Conservation (phyloP, 2,888 invertebrate species). For the Hypsopygia costalis region DNA sequence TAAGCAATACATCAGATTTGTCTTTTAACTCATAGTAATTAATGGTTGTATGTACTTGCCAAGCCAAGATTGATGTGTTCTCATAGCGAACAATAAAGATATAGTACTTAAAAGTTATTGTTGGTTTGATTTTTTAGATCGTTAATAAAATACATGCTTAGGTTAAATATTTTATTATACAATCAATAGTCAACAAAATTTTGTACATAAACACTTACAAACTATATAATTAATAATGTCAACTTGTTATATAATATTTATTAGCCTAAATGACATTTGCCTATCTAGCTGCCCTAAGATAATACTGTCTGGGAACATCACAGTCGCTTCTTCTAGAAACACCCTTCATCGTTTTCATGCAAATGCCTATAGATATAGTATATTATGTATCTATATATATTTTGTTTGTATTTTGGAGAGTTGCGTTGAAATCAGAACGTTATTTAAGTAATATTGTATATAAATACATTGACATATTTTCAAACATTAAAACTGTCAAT, state of each 20-base stretch:
- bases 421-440: too few relatives aligned
- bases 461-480: too few relatives aligned
- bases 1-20: too few relatives aligned
- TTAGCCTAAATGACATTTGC: conserved; percentile 13
- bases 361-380: too few relatives aligned
- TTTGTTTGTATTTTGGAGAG: too few relatives aligned
- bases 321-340: conserved; percentile 42
- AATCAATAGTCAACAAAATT: conserved; percentile 40
- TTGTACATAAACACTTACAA: conserved; percentile 50
- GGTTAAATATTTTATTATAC: conserved; percentile 14
- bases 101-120: too few relatives aligned
- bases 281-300: conserved; percentile 38
- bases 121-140: too few relatives aligned
- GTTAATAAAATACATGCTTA: neutral
- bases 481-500: too few relatives aligned
- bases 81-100: conserved; percentile 8
- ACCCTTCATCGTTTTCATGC: conserved; percentile 12
- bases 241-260: conserved; percentile 13
- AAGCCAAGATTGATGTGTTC: conserved; percentile 4
- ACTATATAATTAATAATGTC: conserved; percentile 16
- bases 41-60: neutral
- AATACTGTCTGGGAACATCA: conserved; percentile 71
- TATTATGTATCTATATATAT: too few relatives aligned
- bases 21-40: neutral
- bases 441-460: too few relatives aligned